Evolutionary conservation across 2,797 vertebrate species (phyloP).

Genomic region (Mus minutoides): DNA sequence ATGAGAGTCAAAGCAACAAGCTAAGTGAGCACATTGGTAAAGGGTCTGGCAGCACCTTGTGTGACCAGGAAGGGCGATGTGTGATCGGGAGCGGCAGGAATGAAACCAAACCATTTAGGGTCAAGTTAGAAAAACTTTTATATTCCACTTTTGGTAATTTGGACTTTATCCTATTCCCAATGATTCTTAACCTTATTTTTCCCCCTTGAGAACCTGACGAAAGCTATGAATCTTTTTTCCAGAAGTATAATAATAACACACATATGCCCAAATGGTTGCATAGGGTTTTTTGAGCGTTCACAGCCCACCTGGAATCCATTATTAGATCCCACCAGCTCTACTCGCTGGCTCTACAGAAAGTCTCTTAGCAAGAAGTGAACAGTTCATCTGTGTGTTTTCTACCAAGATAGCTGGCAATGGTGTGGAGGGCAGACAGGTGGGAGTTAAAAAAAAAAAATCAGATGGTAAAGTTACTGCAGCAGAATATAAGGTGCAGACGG

Average conservation of each 20-base stretch:
- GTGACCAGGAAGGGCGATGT: neutral
- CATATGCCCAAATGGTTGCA: constrained; percentile 6
- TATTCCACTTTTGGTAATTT: constrained; percentile 28
- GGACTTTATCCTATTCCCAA: constrained; percentile 18
- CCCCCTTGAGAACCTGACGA: neutral
- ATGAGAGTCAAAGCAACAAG: neutral
- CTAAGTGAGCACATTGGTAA: neutral
- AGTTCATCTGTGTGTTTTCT: constrained; percentile 35
- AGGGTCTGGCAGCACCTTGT: neutral
- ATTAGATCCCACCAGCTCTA: constrained; percentile 43
- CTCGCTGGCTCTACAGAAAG: constrained; percentile 4
- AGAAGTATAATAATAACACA: constrained; percentile 56
- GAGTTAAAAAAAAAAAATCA: constrained; percentile 7
- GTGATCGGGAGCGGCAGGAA: neutral
- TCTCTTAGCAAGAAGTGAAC: constrained; percentile 38
- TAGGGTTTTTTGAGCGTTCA: constrained; percentile 51
- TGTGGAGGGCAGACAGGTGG: neutral
- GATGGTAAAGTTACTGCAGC: neutral
- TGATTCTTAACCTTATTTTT: constrained; percentile 16
- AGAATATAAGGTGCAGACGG: neutral
- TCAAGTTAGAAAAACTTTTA: neutral
- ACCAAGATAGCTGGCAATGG: constrained; percentile 16
- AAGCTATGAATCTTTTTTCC: constrained; percentile 49
- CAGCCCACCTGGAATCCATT: constrained; percentile 59
- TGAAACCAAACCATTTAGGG: neutral